Evolutionary conservation across 2,113 vertebrate genomes (phyloP).

Genomic region (Zootoca vivipara): DNA sequence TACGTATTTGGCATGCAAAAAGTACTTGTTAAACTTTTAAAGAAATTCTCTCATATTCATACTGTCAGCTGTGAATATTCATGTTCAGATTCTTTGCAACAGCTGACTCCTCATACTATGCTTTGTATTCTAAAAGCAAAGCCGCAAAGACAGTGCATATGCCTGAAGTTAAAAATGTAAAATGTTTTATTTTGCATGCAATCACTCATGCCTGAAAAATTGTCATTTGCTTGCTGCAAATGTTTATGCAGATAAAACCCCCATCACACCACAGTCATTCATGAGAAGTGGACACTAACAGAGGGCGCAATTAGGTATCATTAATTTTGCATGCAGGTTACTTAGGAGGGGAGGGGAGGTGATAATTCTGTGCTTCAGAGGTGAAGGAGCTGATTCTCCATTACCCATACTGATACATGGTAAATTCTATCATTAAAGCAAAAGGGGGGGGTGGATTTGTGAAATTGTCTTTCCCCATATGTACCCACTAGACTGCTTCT

Average conservation of each 20-base stretch:
- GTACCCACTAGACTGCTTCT: too few species aligned
- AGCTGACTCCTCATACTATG: not conserved
- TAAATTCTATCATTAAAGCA: not conserved
- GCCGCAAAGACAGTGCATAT: not conserved
- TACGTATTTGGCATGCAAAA: accelerated
- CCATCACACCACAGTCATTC: not conserved
- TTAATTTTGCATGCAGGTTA: conserved; percentile 3
- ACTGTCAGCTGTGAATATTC: not conserved
- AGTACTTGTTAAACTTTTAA: not conserved
- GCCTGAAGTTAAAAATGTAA: not conserved
- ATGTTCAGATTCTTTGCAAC: not conserved
- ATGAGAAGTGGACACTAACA: not conserved
- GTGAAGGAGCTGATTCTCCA: not conserved
- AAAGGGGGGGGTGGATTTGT: too few species aligned
- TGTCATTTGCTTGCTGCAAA: not conserved
- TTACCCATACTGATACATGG: not conserved
- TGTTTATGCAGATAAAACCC: not conserved
- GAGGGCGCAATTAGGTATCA: not conserved
- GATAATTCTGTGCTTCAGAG: not conserved
- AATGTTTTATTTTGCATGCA: not conserved
- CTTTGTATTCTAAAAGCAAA: not conserved
- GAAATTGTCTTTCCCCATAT: too few species aligned
- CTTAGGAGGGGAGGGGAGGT: not conserved
- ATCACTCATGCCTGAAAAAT: not conserved
- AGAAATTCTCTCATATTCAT: not conserved